Evolutionary conservation across 1,140 invertebrate genomes (phyloP), one percentile per base, ranked within the genome.

Genomic region (Cardiocondyla obscurior): DNA sequence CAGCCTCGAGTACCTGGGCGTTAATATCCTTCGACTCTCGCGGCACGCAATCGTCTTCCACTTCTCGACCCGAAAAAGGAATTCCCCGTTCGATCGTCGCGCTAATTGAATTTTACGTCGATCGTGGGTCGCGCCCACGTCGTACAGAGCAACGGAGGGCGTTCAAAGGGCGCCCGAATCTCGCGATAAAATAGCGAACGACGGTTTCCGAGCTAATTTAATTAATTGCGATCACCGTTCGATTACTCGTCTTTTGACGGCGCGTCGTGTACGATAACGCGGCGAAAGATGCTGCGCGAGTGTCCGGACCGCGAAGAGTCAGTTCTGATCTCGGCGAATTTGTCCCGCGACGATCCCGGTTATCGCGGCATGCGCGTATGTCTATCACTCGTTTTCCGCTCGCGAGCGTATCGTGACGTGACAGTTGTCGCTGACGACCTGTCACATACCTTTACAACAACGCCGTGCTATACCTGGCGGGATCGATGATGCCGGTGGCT

Each of bases 401-500:
- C 14, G 12, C 28, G 58, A 12, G 19, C 53, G 30, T 58, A 14
- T 73, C 53, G 36, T 16, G 51, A 69, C 44, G 46, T 51, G 60
- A 51, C 33, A 42, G 46, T 49, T 42, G 58, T 30, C 19, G 22
- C 12, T 33, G 19, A 5, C 60, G 39, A 10, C 46, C 19, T 28
- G 49, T 77, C 46, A 44, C 46, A 67, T 39, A 77, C 60, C 67
- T 77, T 77, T 67, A 19, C 30, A 28, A 65, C 44, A 77, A n/a
- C 44, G 44, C 3, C 22, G 58, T n/a, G 12, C 42, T 76, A 51
- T 19, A 64, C 30, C 30, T 79, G 8, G 14, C 1, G n/a, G 25
- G 44, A 79, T 79, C 74, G 62, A 79, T 79, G 60, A n/a, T 69
- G 12, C 4, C n/a, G 30, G 57, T 60, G 62, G n/a, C 44, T 79